phyloP scores from a whole-genome alignment of 2,888 invertebrate genomes.

The Chrysolina americana region DNA sequence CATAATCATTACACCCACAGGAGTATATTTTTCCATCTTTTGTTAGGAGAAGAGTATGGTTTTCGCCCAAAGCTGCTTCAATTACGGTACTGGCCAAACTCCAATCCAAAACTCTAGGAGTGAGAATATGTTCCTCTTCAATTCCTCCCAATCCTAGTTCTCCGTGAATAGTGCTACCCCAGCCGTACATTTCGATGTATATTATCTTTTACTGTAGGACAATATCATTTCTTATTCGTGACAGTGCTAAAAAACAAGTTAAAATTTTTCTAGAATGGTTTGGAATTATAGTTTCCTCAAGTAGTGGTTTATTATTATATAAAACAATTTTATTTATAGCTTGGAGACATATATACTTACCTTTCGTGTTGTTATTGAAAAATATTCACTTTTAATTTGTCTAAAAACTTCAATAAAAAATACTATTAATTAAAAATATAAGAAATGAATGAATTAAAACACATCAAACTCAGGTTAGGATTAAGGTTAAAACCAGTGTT shows the following conservation, averaged over 20 bases:
- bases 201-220: slow-evolving; percentile 28
- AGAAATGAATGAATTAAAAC: neutral
- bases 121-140: slow-evolving; percentile 79
- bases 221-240: slow-evolving; percentile 38
- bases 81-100: slow-evolving; percentile 72
- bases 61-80: slow-evolving; percentile 82
- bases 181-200: slow-evolving; percentile 74
- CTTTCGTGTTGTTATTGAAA: neutral
- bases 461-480: neutral
- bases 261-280: slow-evolving; percentile 22
- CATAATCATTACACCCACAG: slow-evolving; percentile 94
- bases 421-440: neutral
- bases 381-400: neutral
- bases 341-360: neutral
- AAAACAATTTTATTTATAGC: neutral
- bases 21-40: slow-evolving; percentile 86
- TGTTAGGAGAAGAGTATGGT: slow-evolving; percentile 86
- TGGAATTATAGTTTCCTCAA: neutral
- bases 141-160: slow-evolving; percentile 85
- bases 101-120: slow-evolving; percentile 77
- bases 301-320: too few species aligned
- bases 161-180: slow-evolving; percentile 85
- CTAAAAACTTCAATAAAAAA: neutral
- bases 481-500: neutral
- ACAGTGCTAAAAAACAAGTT: slow-evolving; percentile 35